Evolutionary conservation across 2,888 invertebrate species (phyloP).

Genomic region (Leucophenga maculata): DNA sequence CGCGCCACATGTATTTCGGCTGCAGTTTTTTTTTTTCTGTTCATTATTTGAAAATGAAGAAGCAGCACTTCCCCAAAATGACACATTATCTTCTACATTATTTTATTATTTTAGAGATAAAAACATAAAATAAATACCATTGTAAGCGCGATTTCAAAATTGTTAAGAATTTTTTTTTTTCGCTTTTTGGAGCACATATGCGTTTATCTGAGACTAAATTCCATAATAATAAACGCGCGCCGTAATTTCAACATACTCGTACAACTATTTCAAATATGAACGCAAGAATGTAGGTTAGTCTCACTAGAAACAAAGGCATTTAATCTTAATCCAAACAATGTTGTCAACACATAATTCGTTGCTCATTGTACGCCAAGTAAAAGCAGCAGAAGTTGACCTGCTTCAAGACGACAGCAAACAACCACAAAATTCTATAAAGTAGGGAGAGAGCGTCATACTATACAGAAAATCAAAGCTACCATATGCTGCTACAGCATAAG

Average conservation of each 20-base stretch:
- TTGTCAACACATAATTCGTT: conserved; percentile 45
- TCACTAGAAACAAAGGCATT: conserved; percentile 54
- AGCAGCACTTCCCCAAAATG: too few relatives aligned
- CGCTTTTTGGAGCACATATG: background rate
- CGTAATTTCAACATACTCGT: conserved; percentile 49
- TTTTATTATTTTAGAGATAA: too few relatives aligned
- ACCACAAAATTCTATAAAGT: too few relatives aligned
- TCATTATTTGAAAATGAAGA: too few relatives aligned
- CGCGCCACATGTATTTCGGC: too few relatives aligned
- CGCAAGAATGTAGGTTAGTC: conserved; percentile 52
- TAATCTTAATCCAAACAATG: conserved; percentile 60
- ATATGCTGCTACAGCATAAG: conserved; percentile 47
- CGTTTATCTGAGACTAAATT: conserved; percentile 35
- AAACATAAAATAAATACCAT: background rate
- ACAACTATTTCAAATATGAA: conserved; percentile 42
- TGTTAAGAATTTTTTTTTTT: background rate
- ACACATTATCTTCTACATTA: too few relatives aligned
- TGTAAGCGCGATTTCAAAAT: background rate
- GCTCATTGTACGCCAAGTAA: background rate
- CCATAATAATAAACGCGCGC: conserved; percentile 44
- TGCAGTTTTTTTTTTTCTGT: too few relatives aligned
- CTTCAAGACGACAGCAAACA: too few relatives aligned
- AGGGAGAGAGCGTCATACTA: too few relatives aligned
- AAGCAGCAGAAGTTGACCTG: too few relatives aligned
- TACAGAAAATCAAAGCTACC: conserved; percentile 36